A percentile compares a stretch with the other conserved stretches of the same genome.
These are phyloP conservation scores for Mustelus asterias DNA, from an alignment of 2,113 vertebrate species.

Conservation along the genomic window DNA sequence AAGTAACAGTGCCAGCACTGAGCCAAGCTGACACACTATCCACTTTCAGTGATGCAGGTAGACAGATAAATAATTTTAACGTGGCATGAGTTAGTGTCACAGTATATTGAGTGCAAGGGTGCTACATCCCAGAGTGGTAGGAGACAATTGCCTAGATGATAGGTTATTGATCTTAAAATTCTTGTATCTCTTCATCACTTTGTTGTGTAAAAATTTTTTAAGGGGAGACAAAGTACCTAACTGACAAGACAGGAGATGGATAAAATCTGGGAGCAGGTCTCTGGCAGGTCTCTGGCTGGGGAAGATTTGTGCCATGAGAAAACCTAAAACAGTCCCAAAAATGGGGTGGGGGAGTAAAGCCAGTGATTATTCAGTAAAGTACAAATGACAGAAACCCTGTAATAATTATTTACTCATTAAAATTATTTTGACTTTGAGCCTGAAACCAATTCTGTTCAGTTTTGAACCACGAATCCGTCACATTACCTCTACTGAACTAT, in stretches of 20 bases:
- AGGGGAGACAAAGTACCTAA: background rate
- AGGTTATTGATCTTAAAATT: background rate
- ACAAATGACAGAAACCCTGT: background rate
- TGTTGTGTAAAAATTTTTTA: background rate
- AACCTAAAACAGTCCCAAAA: background rate
- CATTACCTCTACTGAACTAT: conserved; percentile 6
- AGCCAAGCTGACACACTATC: background rate
- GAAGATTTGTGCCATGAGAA: background rate
- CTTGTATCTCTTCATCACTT: background rate
- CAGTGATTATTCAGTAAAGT: background rate
- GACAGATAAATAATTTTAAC: background rate
- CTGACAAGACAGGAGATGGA: background rate
- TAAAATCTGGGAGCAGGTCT: background rate
- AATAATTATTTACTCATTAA: background rate
- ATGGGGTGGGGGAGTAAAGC: background rate
- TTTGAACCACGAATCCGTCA: background rate
- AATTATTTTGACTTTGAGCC: background rate
- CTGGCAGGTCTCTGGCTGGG: background rate
- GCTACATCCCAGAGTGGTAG: background rate
- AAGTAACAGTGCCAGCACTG: background rate
- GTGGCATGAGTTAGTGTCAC: background rate
- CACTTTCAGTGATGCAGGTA: background rate
- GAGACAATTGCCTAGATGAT: background rate
- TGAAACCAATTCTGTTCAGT: too few relatives aligned
- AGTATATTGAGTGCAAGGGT: background rate